These are phyloP conservation scores for Imbricaverruca yamaguchii DNA, from an alignment of 2,888 invertebrate species.

Conservation along the genomic window DNA sequence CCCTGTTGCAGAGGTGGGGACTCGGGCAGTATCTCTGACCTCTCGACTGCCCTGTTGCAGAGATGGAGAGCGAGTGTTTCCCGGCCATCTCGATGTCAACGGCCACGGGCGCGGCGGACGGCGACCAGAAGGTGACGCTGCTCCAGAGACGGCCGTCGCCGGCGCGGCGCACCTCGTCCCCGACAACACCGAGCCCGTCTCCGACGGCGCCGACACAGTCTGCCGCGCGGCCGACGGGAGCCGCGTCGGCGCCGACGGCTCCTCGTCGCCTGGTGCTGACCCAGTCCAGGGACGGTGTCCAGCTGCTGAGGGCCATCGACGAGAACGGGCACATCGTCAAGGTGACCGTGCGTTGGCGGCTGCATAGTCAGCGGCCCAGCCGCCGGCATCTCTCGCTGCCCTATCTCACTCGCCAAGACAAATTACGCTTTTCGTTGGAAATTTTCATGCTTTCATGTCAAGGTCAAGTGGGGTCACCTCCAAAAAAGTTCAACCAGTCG, in stretches of 20 bases:
- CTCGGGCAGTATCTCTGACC: too few relatives aligned
- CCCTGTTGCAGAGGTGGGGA: too few relatives aligned
- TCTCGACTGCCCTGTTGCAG: background rate
- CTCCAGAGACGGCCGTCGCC: background rate
- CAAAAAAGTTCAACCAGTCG: too few relatives aligned
- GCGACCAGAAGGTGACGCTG: background rate
- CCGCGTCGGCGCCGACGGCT: conserved; percentile 15
- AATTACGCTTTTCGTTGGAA: too few relatives aligned
- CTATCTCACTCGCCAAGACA: too few relatives aligned
- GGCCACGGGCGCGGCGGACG: background rate
- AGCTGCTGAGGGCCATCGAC: conserved; percentile 40
- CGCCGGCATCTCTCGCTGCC: too few relatives aligned
- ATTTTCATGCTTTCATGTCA: too few relatives aligned
- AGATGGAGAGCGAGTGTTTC: conserved; percentile 15
- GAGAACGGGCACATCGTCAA: too few relatives aligned
- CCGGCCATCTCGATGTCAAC: conserved; percentile 6
- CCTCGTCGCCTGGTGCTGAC: conserved; percentile 3
- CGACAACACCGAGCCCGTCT: background rate
- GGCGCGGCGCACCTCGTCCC: background rate
- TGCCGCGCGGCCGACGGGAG: conserved; percentile 20
- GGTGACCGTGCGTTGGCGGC: too few relatives aligned
- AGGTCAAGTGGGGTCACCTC: too few relatives aligned
- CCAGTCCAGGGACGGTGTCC: conserved; percentile 24
- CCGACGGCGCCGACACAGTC: background rate
- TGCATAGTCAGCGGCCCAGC: too few relatives aligned